Conservation (phyloP, 2,797 vertebrate genomes). For the Scolopax rusticola region DNA sequence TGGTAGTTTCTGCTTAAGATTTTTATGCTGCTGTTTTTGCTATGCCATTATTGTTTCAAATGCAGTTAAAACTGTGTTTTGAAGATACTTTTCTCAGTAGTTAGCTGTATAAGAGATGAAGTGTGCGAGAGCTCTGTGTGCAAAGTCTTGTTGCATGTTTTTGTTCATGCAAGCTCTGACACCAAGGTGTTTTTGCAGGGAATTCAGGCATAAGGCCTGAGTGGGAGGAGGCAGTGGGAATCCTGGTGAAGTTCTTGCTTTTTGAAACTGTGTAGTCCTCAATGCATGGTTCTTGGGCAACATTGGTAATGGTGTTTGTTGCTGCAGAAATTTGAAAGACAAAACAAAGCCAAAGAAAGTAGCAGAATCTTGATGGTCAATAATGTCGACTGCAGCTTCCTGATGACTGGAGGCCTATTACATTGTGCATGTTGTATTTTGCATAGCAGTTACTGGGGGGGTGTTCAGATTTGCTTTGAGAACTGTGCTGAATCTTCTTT, state of each 20-base stretch:
- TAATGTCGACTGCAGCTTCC: not conserved
- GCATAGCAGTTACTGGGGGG: not conserved
- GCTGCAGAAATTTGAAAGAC: not conserved
- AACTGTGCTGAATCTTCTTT: not conserved
- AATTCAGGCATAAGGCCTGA: not conserved
- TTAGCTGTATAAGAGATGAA: not conserved
- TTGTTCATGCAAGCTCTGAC: not conserved
- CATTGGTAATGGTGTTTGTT: fast-evolving
- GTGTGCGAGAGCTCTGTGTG: not conserved
- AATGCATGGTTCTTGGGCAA: not conserved
- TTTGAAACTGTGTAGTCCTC: not conserved
- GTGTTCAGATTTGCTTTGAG: not conserved
- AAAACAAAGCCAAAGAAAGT: not conserved
- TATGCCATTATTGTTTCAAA: not conserved
- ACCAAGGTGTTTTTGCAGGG: not conserved
- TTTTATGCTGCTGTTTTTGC: not conserved
- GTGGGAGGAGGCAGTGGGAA: not conserved
- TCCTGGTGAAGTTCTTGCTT: not conserved
- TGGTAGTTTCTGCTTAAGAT: not conserved
- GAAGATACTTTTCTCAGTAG: not conserved
- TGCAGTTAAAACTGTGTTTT: not conserved
- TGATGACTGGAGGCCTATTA: not conserved
- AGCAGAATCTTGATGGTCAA: not conserved
- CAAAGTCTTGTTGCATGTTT: not conserved
- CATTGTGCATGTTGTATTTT: not conserved